Conservation (phyloP, 2,888 invertebrate species). For the Pycnomerus fuliginosus region DNA sequence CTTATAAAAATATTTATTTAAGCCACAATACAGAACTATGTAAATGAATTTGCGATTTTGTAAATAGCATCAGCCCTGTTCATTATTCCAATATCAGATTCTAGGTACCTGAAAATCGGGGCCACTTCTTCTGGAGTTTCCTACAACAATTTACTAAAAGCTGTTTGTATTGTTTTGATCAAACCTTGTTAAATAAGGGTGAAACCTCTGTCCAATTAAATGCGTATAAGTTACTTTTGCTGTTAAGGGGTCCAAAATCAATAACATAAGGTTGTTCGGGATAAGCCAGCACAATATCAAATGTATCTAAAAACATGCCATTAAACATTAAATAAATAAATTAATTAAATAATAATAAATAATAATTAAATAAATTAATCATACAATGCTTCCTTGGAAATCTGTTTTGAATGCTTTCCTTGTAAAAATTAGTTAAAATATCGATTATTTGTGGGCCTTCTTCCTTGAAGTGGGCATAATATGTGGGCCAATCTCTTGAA, state of each 20-base stretch:
- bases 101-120: constrained; percentile 48
- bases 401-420: constrained; percentile 37
- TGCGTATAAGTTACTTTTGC: constrained; percentile 46
- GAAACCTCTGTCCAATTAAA: constrained; percentile 49
- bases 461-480: constrained; percentile 46
- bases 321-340: constrained; percentile 4
- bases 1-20: too few relatives aligned
- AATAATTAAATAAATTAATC: too few relatives aligned
- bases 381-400: constrained; percentile 44
- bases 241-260: constrained; percentile 47
- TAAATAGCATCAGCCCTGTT: constrained; percentile 38
- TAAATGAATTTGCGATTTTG: too few relatives aligned
- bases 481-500: constrained; percentile 50
- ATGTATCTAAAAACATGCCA: constrained; percentile 36
- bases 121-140: constrained; percentile 39
- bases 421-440: constrained; percentile 40
- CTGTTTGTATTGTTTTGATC: constrained; percentile 1
- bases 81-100: constrained; percentile 47
- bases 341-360: constrained; percentile 2
- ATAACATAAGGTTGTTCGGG: constrained; percentile 40
- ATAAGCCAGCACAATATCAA: constrained; percentile 45
- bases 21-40: too few relatives aligned
- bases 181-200: constrained; percentile 41
- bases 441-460: constrained; percentile 45
- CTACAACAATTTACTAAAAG: constrained; percentile 21